Base-by-base conservation (phyloP, 2,113 vertebrate species). In the Phyllopteryx taeniolatus region DNA sequence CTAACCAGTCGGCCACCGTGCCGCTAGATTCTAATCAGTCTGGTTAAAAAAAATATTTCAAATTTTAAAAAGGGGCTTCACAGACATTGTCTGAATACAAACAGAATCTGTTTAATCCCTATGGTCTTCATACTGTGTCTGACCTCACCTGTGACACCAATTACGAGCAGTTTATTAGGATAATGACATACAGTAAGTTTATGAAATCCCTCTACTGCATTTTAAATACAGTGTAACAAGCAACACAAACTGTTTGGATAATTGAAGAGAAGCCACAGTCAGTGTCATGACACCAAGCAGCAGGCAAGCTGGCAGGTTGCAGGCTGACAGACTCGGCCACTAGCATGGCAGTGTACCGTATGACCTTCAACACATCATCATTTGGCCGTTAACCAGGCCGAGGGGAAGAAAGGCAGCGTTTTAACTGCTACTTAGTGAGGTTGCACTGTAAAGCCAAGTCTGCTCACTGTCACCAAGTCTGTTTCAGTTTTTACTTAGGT, bases 281-380 rank as follows among this genome's bases (percentile, higher is more conserved):
- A 59, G 74, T 63, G 53, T 57, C 80, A 67, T 73, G 82, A 80
- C 78, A 73, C 65, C 35, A 68, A 83, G 79, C 86, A 81, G 79
- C 77, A 74, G 78, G 78, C 64, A 75, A 66, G 67, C 69, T 47
- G 46, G 47, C 72, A 68, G 70, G 67, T 70, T 35, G 2, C 57
- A 27, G 27, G 39, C 57, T 8, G 22, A 68, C 68, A 70, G 71
- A 71, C 73, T 72, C 64, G 56, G 68, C 70, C 66, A 54, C 72
- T 74, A 81, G 68, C 65, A 71, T 57, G 43, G 71, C 54, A 68
- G 76, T 67, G 43, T 12, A 63, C 67, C 22, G 12, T 68, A 75
- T 81, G 78, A 86, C 82, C 86, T 81, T 77, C 80, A 15, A 22
- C 72, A 82, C 83, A 87, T 84, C 81, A 78, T 82, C 86, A 72